Base-by-base conservation (phyloP, 2,888 invertebrate species). In the Rhagium mordax region DNA sequence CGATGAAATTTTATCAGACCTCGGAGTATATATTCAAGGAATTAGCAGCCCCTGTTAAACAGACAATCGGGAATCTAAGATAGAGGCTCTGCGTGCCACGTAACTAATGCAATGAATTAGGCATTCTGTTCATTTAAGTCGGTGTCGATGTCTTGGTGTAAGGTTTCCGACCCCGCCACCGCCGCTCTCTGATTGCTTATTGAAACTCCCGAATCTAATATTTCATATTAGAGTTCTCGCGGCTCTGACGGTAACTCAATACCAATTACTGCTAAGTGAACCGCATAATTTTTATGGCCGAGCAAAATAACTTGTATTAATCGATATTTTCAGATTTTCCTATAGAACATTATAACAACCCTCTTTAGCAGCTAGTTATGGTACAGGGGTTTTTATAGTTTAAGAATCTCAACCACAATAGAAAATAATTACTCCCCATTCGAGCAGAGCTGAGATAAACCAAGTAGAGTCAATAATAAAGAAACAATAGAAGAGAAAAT, bases 261-360 rank as follows among this genome's bases (percentile, higher is more conserved):
- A 77, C 77, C 77, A 77, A 77, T 77, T 77, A 77, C 74, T 51
- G 59, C 73, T 51, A 72, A 77, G 72, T 72, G 73, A 72, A 68
- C 74, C 74, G 68, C 62, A 74, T 77, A 73, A 77, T 77, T 77
- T 77, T 77, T 75, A 77, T 75, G 74, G 71, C 70, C 72, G 64
- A 10, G 68, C 62, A 65, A 70, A 70, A 76, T 76, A 53, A 41
- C 33, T 41, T 18, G 29, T 13, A 48, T 21, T 8, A 20, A 53
- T 66, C 65, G 65, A 53, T 66, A 55, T 21, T 27, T n/a, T 55
- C 20, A 20, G 55, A 55, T 53, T 53, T 29, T 41, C 29, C 41
- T 51, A 20, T 18, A 51, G 18, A 51, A 51, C 5, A 41, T 41
- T 15, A n/a, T 41, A n/a, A 10, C 8, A 13, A 13, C 33, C 33